These are phyloP conservation scores for Furnarius figulus DNA, from an alignment of 2,113 vertebrate genomes.

Conservation along the genomic window DNA sequence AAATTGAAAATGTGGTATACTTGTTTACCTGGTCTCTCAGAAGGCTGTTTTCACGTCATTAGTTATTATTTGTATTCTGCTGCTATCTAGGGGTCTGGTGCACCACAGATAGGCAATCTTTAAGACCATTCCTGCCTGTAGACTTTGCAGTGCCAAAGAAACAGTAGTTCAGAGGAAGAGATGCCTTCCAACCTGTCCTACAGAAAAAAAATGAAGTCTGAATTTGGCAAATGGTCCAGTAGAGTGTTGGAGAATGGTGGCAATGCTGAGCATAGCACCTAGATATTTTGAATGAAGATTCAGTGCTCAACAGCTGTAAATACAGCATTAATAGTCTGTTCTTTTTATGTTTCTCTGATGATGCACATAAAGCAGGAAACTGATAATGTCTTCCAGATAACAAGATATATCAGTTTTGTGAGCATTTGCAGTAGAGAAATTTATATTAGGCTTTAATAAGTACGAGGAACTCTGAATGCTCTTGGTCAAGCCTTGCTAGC, in stretches of 20 bases:
- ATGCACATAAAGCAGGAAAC: not conserved
- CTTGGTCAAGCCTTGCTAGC: not conserved
- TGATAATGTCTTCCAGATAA: not conserved
- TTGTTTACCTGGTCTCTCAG: not conserved
- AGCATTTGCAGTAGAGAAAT: not conserved
- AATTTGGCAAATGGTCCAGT: not conserved
- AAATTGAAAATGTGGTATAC: not conserved
- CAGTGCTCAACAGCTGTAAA: not conserved
- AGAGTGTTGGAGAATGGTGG: not conserved
- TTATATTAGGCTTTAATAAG: not conserved
- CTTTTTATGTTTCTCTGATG: not conserved
- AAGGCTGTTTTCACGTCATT: not conserved
- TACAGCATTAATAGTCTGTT: not conserved
- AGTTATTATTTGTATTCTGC: conserved; percentile 38
- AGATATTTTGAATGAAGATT: not conserved
- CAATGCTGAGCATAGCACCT: not conserved
- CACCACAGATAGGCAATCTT: not conserved
- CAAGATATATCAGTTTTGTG: not conserved
- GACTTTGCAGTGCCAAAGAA: not conserved
- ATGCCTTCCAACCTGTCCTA: not conserved
- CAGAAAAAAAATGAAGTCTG: not conserved
- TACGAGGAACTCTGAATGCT: not conserved
- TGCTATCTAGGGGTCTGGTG: conserved; percentile 35
- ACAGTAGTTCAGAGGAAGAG: not conserved
- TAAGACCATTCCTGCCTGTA: not conserved